Conservation (phyloP, 2,888 invertebrate genomes). For the Leptogaster cylindrica region DNA sequence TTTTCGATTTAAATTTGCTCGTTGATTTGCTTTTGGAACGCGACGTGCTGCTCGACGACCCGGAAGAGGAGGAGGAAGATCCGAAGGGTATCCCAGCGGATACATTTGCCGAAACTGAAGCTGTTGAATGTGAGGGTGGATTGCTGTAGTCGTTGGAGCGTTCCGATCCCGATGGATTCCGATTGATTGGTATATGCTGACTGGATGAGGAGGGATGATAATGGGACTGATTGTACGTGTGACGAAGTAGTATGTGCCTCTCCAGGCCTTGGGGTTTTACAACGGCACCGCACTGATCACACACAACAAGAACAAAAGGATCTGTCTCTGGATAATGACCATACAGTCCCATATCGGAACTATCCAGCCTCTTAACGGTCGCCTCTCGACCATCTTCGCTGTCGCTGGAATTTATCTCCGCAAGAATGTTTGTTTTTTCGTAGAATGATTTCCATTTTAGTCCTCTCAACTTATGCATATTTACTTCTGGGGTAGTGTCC, state of each 20-base stretch:
- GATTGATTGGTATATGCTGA: slow-evolving; percentile 48
- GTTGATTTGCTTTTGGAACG: slow-evolving; percentile 45
- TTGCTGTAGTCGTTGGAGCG: no score
- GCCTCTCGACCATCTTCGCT: slow-evolving; percentile 68
- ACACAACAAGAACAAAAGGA: slow-evolving; percentile 76
- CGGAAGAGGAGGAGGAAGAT: neutral
- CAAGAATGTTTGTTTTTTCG: neutral
- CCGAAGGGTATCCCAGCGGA: neutral
- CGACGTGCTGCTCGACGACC: no score
- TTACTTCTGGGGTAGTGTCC: neutral
- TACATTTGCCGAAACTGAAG: neutral
- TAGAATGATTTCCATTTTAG: slow-evolving; percentile 25
- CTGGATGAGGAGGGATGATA: slow-evolving; percentile 48
- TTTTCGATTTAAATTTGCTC: slow-evolving; percentile 43
- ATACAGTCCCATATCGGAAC: slow-evolving; percentile 75
- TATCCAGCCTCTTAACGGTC: slow-evolving; percentile 64
- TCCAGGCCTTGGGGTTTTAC: slow-evolving; percentile 80
- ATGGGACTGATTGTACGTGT: slow-evolving; percentile 53
- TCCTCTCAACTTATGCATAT: slow-evolving; percentile 3
- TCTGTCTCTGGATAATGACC: slow-evolving; percentile 81
- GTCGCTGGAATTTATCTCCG: neutral
- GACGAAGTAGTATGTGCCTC: slow-evolving; percentile 72
- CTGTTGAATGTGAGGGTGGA: neutral
- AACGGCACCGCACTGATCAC: slow-evolving; percentile 77
- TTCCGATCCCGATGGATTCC: neutral